Evolutionary conservation across 1,140 invertebrate species (phyloP), one percentile per base, ranked within the genome.

Genomic region (Scaptomyza montana): DNA sequence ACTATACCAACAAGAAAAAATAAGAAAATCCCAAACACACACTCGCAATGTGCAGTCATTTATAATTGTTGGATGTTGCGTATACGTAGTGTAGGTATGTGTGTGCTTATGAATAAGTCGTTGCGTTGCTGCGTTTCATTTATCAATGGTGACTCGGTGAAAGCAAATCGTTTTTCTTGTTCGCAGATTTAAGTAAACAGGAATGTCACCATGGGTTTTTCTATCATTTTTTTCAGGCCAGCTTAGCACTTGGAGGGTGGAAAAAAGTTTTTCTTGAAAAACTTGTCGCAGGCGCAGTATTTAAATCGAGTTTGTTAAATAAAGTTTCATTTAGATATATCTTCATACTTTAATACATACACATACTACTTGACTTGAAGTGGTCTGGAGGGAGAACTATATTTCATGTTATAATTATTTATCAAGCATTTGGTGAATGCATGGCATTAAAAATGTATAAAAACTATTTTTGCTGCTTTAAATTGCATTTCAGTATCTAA

Each of bases 181-280:
- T 85, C 33, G 30, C 67, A 70, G 78, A 75, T 80, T 82, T 87
- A 72, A 86, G 81, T 78, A 82, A 82, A 87, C 74, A 77, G 59
- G 74, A 80, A 85, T 77, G 80, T 67, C 71, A 72, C 80, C 66
- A 74, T 66, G 50, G 21, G 9, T 39, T 13, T 64, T 36, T 8
- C 53, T 39, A 28, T 5, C 21, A 50, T 12, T 16, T 25, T 25
- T 25, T 25, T 2, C 21, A 25, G 21, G 21, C 21, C 21, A 25
- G 2, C 21, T 19, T 49, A 21, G 46, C 28, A 45, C 46, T 46
- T 45, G 16, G 30, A 62, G 25, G 25, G 33, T n/a, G 39, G 1
- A 12, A 50, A 43, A 30, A 49, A 41, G 19, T 72, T 74, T 65
- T 71, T 72, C 72, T 71, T 68, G 59, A 80, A 73, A 68, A 81